Evolutionary conservation across 2,888 invertebrate genomes (phyloP), one percentile per base, ranked within the genome.

Genomic region (Philopedon plagiatum): DNA sequence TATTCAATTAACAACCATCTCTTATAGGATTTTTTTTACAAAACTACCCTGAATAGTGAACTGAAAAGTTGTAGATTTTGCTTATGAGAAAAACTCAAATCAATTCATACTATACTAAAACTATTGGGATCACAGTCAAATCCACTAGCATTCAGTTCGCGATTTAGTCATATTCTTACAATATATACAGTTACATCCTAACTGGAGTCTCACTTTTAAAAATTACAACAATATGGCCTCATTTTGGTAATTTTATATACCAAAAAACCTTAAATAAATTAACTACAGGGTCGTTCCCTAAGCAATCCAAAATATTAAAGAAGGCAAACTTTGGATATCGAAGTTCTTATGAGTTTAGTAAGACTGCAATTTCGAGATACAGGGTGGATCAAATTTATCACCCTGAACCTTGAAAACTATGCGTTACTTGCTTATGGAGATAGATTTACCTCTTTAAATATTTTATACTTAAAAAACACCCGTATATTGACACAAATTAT

Each of bases 81-180:
- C 32, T 62, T 15, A 46, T 21, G 29, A 41, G 18, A 26, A 19
- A 19, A 44, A 44, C 15, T 44, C 13, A 29, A 23, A 21, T 21
- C 41, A 61, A 61, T 26, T 41, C 15, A 8, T 19, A 26, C 39
- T 61, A 41, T 18, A 49, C 67, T 67, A 67, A 67, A 67, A 67
- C 67, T 67, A 67, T 57, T 60, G 9, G 60, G 58, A 67, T 67
- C 67, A 67, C 67, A 67, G 67, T 67, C 44, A 67, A 67, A 67
- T 67, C 67, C 67, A 67, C 67, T 67, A 67, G 49, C 67, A 67
- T 58, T 67, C 65, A 44, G 32, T 44, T 66, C 57, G 29, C 29
- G 19, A 41, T 57, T 34, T 13, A 46, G 19, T 29, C 39, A 46
- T 23, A 39, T 65, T 65, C 56, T 44, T 65, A 65, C 65, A 65